Percentiles rank a stretch among this genome's conserved stretches.
These are phyloP conservation scores for Zoanthus sociatus DNA, from an alignment of 92 coral and sea anemone species.

Conservation along the genomic window DNA sequence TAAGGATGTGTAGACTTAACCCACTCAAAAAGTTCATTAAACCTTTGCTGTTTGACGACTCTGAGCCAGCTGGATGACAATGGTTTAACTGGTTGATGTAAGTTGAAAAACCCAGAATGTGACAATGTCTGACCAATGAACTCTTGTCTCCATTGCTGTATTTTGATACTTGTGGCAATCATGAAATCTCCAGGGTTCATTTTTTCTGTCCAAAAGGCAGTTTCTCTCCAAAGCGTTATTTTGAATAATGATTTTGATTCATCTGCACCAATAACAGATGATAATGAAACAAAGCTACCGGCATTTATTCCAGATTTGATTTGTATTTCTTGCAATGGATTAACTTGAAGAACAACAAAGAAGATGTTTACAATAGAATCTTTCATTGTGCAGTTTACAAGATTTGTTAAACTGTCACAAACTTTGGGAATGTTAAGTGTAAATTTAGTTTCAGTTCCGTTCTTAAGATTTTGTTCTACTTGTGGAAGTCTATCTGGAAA, in stretches of 20 bases:
- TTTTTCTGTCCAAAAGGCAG: constrained; percentile 82
- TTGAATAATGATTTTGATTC: constrained; percentile 80
- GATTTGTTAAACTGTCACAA: constrained; percentile 61
- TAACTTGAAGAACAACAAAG: constrained; percentile 87
- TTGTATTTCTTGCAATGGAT: constrained; percentile 80
- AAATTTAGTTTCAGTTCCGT: not conserved
- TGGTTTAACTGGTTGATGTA: constrained; percentile 77
- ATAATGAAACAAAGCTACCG: constrained; percentile 78
- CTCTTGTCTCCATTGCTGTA: constrained; percentile 88
- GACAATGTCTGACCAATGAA: constrained; percentile 81
- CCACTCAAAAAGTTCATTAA: constrained; percentile 71
- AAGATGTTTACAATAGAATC: constrained; percentile 69
- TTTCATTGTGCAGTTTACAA: constrained; percentile 64
- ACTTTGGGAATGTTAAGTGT: constrained; percentile 48
- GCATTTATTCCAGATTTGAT: constrained; percentile 78
- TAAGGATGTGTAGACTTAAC: constrained; percentile 65
- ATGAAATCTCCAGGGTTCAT: constrained; percentile 78
- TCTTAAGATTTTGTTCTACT: not conserved
- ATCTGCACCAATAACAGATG: constrained; percentile 89
- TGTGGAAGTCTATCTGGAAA: not conserved
- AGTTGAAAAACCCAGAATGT: constrained; percentile 75
- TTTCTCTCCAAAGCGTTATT: constrained; percentile 89
- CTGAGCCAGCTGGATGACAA: constrained; percentile 74
- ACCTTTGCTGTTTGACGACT: constrained; percentile 73
- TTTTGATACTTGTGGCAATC: constrained; percentile 71